phyloP scores from a whole-genome alignment of 2,888 invertebrate species.

The Schizotus pectinicornis region DNA sequence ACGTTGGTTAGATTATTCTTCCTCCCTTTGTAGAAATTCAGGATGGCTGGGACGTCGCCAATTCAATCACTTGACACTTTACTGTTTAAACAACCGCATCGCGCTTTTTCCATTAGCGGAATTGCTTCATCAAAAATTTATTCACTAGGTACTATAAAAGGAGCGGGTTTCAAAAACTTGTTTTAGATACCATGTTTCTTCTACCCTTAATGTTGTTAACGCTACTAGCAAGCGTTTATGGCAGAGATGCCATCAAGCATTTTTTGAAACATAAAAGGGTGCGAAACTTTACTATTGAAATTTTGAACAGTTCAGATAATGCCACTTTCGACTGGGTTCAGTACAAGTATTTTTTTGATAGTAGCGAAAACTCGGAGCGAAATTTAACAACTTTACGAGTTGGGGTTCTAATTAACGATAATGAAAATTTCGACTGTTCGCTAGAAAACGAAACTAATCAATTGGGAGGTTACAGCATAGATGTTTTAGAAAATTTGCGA shows the following conservation, averaged over 20 bases:
- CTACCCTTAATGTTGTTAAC: too few species aligned
- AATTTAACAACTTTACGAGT: constrained; percentile 12
- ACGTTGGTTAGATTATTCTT: too few species aligned
- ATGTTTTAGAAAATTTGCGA: constrained; percentile 24
- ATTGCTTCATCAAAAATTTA: not conserved
- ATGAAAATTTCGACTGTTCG: constrained; percentile 19
- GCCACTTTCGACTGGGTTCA: constrained; percentile 29
- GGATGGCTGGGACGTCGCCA: not conserved
- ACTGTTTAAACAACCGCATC: not conserved
- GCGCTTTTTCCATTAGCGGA: not conserved
- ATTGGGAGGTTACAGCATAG: constrained; percentile 25
- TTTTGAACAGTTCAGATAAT: constrained; percentile 15
- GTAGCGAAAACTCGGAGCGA: not conserved
- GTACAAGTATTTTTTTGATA: constrained; percentile 31
- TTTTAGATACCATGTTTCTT: too few species aligned
- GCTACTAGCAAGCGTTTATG: too few species aligned
- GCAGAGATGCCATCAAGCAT: constrained; percentile 22
- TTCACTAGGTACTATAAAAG: too few species aligned
- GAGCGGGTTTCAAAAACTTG: too few species aligned
- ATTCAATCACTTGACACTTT: constrained; percentile 1
- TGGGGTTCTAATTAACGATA: constrained; percentile 13
- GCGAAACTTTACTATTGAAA: constrained; percentile 10
- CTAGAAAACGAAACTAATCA: not conserved
- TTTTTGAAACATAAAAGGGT: constrained; percentile 28
- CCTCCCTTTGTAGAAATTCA: too few species aligned